Percentiles rank a stretch among this genome's conserved stretches.
Evolutionary conservation across 2,797 vertebrate genomes (phyloP).

Genomic region (Sebastes paucispinis): DNA sequence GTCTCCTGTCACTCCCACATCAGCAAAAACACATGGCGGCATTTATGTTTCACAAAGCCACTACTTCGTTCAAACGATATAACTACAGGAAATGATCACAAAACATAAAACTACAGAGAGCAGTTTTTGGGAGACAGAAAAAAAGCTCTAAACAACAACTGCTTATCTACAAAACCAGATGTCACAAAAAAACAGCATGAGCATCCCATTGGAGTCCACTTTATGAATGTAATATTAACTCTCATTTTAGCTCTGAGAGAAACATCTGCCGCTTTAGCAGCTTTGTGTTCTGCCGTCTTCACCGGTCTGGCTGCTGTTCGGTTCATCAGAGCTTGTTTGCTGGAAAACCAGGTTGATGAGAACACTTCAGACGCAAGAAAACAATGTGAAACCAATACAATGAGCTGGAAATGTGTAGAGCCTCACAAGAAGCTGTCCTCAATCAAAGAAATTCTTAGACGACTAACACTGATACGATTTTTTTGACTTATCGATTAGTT

Average conservation of each 20-base stretch:
- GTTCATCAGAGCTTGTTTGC: background rate
- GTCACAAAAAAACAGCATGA: background rate
- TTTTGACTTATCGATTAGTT: too few species aligned
- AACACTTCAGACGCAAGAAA: background rate
- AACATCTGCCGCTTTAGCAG: background rate
- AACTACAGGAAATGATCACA: background rate
- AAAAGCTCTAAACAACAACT: background rate
- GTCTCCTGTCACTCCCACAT: background rate
- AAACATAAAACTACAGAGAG: background rate
- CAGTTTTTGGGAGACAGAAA: too few species aligned
- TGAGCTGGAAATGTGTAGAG: background rate
- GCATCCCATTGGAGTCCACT: background rate
- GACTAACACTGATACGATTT: too few species aligned
- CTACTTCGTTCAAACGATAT: too few species aligned
- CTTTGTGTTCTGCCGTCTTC: background rate
- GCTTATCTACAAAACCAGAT: too few species aligned
- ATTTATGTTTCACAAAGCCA: slow-evolving; percentile 4
- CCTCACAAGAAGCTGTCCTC: background rate
- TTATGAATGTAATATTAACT: background rate
- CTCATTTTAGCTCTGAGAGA: background rate
- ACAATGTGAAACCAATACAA: background rate
- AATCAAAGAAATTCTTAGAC: too few species aligned
- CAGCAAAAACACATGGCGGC: background rate
- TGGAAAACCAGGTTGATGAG: background rate
- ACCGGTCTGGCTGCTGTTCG: background rate